These are phyloP conservation scores for Rhagophthalmus giganteus DNA, from an alignment of 2,888 invertebrate genomes.

Conservation along the genomic window DNA sequence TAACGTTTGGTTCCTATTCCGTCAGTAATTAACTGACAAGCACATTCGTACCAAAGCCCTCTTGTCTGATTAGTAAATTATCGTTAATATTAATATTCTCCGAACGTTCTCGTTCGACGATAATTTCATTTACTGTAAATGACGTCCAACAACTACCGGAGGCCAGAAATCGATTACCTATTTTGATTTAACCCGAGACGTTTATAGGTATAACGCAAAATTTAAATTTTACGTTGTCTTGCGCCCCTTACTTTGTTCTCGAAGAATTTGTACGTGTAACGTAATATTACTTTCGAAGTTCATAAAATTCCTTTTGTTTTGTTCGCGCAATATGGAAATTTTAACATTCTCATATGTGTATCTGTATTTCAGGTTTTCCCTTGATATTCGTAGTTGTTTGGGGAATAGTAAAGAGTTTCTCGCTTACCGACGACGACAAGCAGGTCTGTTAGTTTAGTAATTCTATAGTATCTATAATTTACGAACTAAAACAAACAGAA, in stretches of 20 bases:
- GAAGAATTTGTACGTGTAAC: too few species aligned
- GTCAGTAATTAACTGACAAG: slow-evolving; percentile 1
- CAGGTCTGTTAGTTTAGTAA: slow-evolving; percentile 32
- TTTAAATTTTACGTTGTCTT: too few species aligned
- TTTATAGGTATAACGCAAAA: too few species aligned
- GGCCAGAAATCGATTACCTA: too few species aligned
- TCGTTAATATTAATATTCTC: not conserved
- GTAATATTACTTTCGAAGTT: too few species aligned
- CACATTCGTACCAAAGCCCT: not conserved
- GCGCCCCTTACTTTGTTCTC: too few species aligned
- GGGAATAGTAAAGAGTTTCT: slow-evolving; percentile 57
- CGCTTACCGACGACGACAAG: slow-evolving; percentile 37
- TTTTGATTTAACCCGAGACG: too few species aligned
- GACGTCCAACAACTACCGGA: not conserved
- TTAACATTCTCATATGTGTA: too few species aligned
- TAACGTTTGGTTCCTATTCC: not conserved
- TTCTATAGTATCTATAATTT: not conserved
- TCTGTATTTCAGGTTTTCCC: slow-evolving; percentile 59
- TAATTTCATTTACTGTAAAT: not conserved
- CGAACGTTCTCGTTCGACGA: not conserved
- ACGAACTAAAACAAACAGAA: too few species aligned
- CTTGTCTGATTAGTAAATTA: not conserved
- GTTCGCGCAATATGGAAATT: too few species aligned
- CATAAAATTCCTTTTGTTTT: too few species aligned
- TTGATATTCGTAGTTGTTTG: slow-evolving; percentile 58